Base-by-base conservation (phyloP, 53 echinoderm and acorn worm genomes). In the Astropecten irregularis region DNA sequence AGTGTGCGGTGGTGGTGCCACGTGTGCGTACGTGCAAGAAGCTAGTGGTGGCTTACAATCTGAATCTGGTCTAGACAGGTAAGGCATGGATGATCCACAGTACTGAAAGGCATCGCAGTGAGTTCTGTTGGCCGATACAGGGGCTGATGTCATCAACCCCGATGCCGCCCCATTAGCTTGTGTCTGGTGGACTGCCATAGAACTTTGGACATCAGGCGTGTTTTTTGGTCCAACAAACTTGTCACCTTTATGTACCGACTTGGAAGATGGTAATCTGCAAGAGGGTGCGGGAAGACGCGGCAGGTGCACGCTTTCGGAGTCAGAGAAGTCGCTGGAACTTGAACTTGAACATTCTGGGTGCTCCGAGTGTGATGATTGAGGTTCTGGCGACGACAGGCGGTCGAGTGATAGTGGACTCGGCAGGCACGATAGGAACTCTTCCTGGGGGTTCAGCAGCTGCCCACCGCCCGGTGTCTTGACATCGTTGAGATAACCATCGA, bases 351-450 rank as follows among this genome's bases (percentile, higher is more conserved):
- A 85, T 40, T 40, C 59, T 0, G 50, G 70, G 13, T 37, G 51
- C 19, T 71, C 57, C 28, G 85, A 50, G 6, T 44, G 30, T 10
- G 86, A 85, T 8, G 86, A 85, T 13, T 37, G 38, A 21, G 86
- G 86, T 51, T 85, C 86, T 27, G 86, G 86, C 2, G 86, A 85
- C 28, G 86, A 85, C 29, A 85, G 39, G 29, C 74, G 73, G 28
- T 76, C 86, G 27, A 66, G 23, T n/a, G 74, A 74, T 20, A 85
- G 54, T 27, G 74, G 76, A 29, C 86, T 85, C 31, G 79, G 79
- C 62, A 62, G 31, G 31, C 76, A 55, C 2, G 56, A 38, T 2
- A 58, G 76, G 10, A 10, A 76, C 15, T 38, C 40, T 3, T n/a
- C 26, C 14, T 16, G 5, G 0, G 76, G 71, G 1, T 13, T 22